These are phyloP conservation scores for Eudyptes chrysolophus DNA, from an alignment of 2,113 vertebrate species.

Conservation along the genomic window DNA sequence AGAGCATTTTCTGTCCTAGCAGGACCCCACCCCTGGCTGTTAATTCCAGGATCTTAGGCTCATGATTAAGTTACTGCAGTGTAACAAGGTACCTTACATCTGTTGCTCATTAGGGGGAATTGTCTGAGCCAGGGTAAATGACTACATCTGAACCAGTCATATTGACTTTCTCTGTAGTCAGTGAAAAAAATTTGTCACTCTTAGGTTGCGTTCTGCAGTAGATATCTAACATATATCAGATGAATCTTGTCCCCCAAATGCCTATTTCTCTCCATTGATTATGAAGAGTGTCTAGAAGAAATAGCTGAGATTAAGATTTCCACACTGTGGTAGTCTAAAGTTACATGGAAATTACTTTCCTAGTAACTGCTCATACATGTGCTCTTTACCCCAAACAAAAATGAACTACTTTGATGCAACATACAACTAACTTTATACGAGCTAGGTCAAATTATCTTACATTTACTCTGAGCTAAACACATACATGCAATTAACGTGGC, in stretches of 20 bases:
- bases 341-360: neutral
- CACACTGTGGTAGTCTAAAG: neutral
- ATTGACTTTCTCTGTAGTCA: slow-evolving; percentile 12
- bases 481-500: neutral
- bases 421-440: neutral
- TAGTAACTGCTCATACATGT: neutral
- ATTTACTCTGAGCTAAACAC: neutral
- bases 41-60: slow-evolving; percentile 4
- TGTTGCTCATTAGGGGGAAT: slow-evolving; percentile 32
- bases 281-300: neutral
- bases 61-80: slow-evolving; percentile 29
- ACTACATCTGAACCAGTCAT: neutral
- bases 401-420: neutral
- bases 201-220: neutral
- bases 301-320: neutral
- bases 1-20: neutral
- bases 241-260: neutral
- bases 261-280: neutral
- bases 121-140: slow-evolving; percentile 8
- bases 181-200: neutral
- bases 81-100: slow-evolving; percentile 31
- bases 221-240: neutral
- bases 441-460: neutral
- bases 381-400: neutral
- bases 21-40: neutral